A percentile compares a stretch with the other conserved stretches of the same genome.
These are phyloP conservation scores for Lampris megalopsis DNA, from an alignment of 2,113 vertebrate genomes.

Conservation along the genomic window DNA sequence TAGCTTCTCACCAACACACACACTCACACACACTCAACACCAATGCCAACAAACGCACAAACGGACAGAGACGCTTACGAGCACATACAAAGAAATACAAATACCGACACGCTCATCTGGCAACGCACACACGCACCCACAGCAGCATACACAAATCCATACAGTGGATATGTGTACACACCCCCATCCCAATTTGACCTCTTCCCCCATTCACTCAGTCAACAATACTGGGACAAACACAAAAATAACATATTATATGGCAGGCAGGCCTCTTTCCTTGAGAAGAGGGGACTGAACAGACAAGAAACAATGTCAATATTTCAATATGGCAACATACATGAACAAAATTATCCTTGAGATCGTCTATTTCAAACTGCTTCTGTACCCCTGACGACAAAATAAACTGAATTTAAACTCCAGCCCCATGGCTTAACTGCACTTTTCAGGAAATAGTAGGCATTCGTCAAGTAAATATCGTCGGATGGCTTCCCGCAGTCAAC, in stretches of 20 bases:
- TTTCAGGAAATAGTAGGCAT: not conserved
- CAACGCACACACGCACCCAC: not conserved
- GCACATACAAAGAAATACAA: too few relatives aligned
- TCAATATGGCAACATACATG: not conserved
- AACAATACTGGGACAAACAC: conserved; percentile 3
- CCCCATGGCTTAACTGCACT: not conserved
- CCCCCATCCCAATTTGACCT: conserved; percentile 3
- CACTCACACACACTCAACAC: conserved; percentile 30
- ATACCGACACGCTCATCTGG: too few relatives aligned
- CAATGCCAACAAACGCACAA: conserved; percentile 3
- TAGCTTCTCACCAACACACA: conserved; percentile 24
- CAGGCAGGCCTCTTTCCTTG: not conserved
- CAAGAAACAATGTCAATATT: conserved; percentile 16
- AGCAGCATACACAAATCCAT: conserved; percentile 22
- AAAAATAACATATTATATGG: not conserved
- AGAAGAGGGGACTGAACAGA: too few relatives aligned
- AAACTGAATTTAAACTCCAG: not conserved
- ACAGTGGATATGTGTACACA: not conserved
- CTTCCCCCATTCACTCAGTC: conserved; percentile 11
- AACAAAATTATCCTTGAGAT: too few relatives aligned
- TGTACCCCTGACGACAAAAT: too few relatives aligned
- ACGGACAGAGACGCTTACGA: not conserved
- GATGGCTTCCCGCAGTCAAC: conserved; percentile 7
- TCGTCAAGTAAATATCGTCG: not conserved
- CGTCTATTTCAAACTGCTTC: too few relatives aligned